phyloP scores from a whole-genome alignment of 2,888 invertebrate species.

The Tenthredo amoena region DNA sequence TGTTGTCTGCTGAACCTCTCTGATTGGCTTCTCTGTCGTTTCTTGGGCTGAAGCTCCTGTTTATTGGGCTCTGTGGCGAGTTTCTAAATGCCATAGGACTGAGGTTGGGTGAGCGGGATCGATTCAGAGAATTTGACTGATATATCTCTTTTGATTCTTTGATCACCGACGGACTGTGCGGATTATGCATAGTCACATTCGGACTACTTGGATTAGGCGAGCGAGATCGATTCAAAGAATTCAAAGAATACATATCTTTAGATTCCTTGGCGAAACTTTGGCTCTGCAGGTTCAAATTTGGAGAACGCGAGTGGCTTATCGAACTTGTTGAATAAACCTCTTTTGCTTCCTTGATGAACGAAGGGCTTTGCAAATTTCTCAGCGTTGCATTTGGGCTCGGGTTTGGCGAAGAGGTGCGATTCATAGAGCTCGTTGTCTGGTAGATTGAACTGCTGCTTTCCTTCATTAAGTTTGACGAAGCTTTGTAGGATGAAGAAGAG shows the following conservation, averaged over 20 bases:
- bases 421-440: constrained; percentile 63
- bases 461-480: constrained; percentile 64
- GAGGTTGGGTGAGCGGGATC: constrained; percentile 68
- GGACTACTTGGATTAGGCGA: constrained; percentile 61
- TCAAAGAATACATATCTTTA: constrained; percentile 67
- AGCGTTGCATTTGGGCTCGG: constrained; percentile 60
- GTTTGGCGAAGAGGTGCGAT: constrained; percentile 68
- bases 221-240: constrained; percentile 64
- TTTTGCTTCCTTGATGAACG: constrained; percentile 71
- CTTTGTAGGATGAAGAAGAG: constrained; percentile 67
- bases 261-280: constrained; percentile 68
- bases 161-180: constrained; percentile 62
- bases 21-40: constrained; percentile 66
- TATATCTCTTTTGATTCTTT: constrained; percentile 73
- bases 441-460: constrained; percentile 60
- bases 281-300: constrained; percentile 63
- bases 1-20: constrained; percentile 68
- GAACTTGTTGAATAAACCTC: constrained; percentile 70
- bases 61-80: constrained; percentile 69
- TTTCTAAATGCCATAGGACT: constrained; percentile 70
- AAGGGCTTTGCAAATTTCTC: constrained; percentile 67
- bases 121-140: constrained; percentile 68
- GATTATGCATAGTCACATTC: constrained; percentile 55
- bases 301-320: constrained; percentile 64
- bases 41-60: constrained; percentile 71